phyloP scores from a whole-genome alignment of 2,113 vertebrate genomes.

The Spheniscus mendiculus region DNA sequence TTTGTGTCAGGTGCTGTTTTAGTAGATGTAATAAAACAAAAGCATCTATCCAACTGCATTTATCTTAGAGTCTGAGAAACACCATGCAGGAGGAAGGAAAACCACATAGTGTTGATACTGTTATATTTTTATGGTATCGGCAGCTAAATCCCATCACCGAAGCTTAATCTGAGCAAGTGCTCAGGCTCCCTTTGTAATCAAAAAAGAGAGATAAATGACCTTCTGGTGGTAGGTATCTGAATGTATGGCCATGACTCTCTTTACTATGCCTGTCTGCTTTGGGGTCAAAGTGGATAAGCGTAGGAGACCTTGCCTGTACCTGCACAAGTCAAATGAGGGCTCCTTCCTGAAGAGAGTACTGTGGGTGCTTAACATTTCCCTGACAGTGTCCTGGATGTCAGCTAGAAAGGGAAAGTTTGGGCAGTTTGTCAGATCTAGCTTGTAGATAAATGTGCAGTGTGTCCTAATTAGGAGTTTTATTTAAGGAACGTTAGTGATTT shows the following conservation, averaged over 20 bases:
- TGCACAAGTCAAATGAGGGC: not conserved
- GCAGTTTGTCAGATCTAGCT: not conserved
- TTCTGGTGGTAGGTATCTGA: not conserved
- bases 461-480: conserved; percentile 49
- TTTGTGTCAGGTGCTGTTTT: not conserved
- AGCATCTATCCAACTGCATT: not conserved
- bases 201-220: not conserved
- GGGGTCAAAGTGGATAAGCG: accelerated
- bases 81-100: not conserved
- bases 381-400: not conserved
- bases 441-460: not conserved
- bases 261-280: not conserved
- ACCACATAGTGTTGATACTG: not conserved
- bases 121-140: not conserved
- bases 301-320: not conserved
- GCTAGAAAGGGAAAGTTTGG: not conserved
- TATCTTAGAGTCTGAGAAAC: not conserved
- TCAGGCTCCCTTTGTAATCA: not conserved
- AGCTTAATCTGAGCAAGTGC: not conserved
- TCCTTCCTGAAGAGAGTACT: not conserved
- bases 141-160: not conserved
- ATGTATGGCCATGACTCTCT: not conserved
- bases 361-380: not conserved
- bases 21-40: not conserved
- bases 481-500: conserved; percentile 22